Base-by-base conservation (phyloP, 2,797 vertebrate species). In the Stomatorhinus walkeri region DNA sequence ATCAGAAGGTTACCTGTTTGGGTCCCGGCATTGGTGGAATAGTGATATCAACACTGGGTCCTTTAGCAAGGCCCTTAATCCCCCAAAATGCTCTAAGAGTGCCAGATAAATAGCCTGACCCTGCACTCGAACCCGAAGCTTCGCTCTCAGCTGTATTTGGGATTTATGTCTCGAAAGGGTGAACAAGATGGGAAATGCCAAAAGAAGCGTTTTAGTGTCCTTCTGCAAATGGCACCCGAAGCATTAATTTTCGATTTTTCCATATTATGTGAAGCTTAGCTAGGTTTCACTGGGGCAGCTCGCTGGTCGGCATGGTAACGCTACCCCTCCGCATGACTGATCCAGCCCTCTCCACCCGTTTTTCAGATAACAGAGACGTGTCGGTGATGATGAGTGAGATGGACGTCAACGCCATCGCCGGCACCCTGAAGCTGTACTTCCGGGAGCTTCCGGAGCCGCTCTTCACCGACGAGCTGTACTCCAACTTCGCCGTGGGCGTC, bases 341-440 rank as follows among this genome's bases (percentile, higher is more conserved):
- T 87, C 54, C 16, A 32, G 1, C 14, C 14, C 83, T 22, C 8
- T 22, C 83, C 9, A 88, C 9, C 87, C 36, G 52, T 0, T 86
- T 86, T 89, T 54, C 94, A 99, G 98, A 99, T 92, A 97, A 99
- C 93, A 99, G 98, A 93, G 98, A 99, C 0, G 98, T 99, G 89
- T 99, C 98, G 0, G 97, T 99, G 94, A 98, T 99, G 97, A 99
- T 99, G 98, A 99, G 97, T 0, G 98, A 99, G 94, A 99, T 99
- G 98, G 98, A 99, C 0, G 98, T 99, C 28, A 99, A 99, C 0
- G 98, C 98, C 92, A 99, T 99, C 0, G 98, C 98, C 0, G 98
- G 98, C 89, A 99, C 98, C 0, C 94, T 99, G 87, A 99, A 99
- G 88, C 95, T 99, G 7, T 99, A 99, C 93, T 99, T 99, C 95